Conservation (phyloP, 1,140 invertebrate genomes). For the Ceratina japonica region DNA sequence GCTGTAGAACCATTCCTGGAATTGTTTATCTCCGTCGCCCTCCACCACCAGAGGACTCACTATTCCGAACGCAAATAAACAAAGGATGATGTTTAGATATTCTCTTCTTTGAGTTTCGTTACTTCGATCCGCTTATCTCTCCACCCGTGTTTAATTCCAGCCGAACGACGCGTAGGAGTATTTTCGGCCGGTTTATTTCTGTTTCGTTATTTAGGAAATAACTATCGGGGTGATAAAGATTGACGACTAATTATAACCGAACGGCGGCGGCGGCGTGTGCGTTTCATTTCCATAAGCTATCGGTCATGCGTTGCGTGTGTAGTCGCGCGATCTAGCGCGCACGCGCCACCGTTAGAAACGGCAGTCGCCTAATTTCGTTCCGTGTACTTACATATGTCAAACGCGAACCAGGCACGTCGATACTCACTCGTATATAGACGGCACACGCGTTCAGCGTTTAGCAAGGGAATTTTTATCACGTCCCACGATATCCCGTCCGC, state of each 20-base stretch:
- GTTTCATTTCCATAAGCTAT: constrained; percentile 2
- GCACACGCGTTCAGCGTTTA: background rate
- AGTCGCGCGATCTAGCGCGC: constrained; percentile 6
- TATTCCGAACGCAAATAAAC: background rate
- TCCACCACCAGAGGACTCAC: background rate
- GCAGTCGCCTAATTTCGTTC: constrained; percentile 35
- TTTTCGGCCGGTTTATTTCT: background rate
- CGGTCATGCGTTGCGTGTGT: background rate
- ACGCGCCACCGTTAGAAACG: constrained; percentile 19
- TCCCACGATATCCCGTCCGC: background rate
- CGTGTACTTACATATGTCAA: constrained; percentile 42
- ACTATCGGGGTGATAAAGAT: constrained; percentile 5
- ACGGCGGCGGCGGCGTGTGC: background rate
- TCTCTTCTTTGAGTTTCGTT: background rate
- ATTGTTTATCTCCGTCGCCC: constrained; percentile 16
- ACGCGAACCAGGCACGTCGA: constrained; percentile 23
- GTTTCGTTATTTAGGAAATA: constrained; percentile 1
- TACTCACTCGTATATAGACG: constrained; percentile 3
- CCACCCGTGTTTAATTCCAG: background rate
- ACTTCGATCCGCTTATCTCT: background rate
- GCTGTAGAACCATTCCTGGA: background rate
- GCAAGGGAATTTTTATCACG: background rate
- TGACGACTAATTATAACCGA: constrained; percentile 6
- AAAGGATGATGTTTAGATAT: background rate
- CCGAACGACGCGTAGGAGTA: background rate